Evolutionary conservation across 1,140 invertebrate genomes (phyloP).

Genomic region (Bombyx mori): ASM3026992v2 NC_085128.1:6977001-6977500

Average conservation of each 20-base stretch:
- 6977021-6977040: conserved; percentile 75
- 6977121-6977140: conserved; percentile 76
- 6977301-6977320: too few species aligned
- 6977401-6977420: too few species aligned
- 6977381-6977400: neutral
- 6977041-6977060: conserved; percentile 78
- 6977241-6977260: conserved; percentile 1
- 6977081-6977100: conserved; percentile 77
- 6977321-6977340: too few species aligned
- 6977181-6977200: conserved; percentile 75
- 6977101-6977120: conserved; percentile 77
- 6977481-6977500: too few species aligned
- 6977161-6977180: conserved; percentile 78
- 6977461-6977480: too few species aligned
- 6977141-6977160: conserved; percentile 76
- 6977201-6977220: conserved; percentile 74
- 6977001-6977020: conserved; percentile 3
- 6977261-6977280: neutral
- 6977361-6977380: neutral
- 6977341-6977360: too few species aligned
- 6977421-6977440: too few species aligned
- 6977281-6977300: too few species aligned
- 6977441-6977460: too few species aligned
- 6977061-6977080: conserved; percentile 78
- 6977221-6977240: conserved; percentile 17